Percentiles rank a stretch among this genome's conserved stretches.
Conservation (phyloP, 2,113 vertebrate species). For the Istiophorus platypterus region DNA sequence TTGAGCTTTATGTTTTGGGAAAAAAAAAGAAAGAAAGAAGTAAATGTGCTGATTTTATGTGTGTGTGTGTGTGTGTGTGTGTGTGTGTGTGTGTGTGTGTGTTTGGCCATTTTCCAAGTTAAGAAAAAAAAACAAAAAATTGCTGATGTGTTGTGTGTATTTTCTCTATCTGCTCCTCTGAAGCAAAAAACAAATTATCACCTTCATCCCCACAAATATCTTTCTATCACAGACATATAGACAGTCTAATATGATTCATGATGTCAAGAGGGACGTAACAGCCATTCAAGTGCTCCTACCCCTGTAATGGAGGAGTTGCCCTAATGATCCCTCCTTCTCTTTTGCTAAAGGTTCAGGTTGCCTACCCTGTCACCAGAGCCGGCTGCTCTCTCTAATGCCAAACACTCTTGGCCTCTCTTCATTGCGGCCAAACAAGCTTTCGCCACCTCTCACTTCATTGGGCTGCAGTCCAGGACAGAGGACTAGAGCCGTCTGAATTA, state of each 20-base stretch:
- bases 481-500: constrained; percentile 54
- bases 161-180: constrained; percentile 47
- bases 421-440: constrained; percentile 54
- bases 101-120: constrained; percentile 52
- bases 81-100: constrained; percentile 27
- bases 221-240: constrained; percentile 35
- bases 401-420: constrained; percentile 51
- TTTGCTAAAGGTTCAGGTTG: constrained; percentile 52
- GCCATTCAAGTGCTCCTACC: constrained; percentile 68
- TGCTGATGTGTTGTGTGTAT: constrained; percentile 50
- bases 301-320: constrained; percentile 41
- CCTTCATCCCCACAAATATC: constrained; percentile 26
- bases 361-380: constrained; percentile 39
- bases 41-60: constrained; percentile 38
- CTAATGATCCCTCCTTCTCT: constrained; percentile 57
- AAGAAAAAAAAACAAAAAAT: constrained; percentile 11
- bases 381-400: constrained; percentile 53
- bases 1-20: constrained; percentile 49
- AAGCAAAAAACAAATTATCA: constrained; percentile 45
- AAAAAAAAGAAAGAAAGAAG: constrained; percentile 27
- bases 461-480: constrained; percentile 64
- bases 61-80: constrained; percentile 39
- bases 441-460: constrained; percentile 38
- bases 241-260: constrained; percentile 56
- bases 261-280: constrained; percentile 79